Base-by-base conservation (phyloP, 2,888 invertebrate species). In the Neoaliturus tenellus region DNA sequence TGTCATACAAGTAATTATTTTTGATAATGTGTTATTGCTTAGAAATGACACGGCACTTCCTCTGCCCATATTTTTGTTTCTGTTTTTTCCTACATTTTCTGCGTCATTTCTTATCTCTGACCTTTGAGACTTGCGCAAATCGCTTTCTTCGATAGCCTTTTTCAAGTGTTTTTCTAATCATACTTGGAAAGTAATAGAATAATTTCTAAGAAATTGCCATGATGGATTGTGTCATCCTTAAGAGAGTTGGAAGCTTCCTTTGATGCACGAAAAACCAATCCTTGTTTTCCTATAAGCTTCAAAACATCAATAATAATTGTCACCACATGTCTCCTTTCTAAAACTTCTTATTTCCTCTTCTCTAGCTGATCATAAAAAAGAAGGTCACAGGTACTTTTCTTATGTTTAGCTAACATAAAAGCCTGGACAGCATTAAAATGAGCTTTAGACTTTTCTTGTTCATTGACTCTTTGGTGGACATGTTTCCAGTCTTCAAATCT, bases 271-370 rank as follows among this genome's bases (percentile, higher is more conserved):
- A 25, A 78, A 78, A 48, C n/a, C 12, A 78, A 28, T 23, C 84
- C 84, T 82, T 84, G 84, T 71, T 82, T 69, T 28, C 84, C 82
- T 48, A 84, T 82, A 10, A 84, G 39, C n/a, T 80, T 80, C 6
- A 80, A 5, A 23, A 55, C 58, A 58, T 55, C 80, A n/a, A 80
- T 44, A 39, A 80, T 48, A 25, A n/a, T 35, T 20, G 6, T 4
- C 14, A 48, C 33, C 6, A 80, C 48, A 31, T 80, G 31, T 31
- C 80, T 48, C 33, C 80, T 25, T 4, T 80, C 80, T 3, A 39
- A 10, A 23, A 58, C 58, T 44, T 80, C 51, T 55, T 80, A 1
- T n/a, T 80, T 80, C 28, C 48, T 80, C 25, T 80, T 55, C 10
- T 33, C 10, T 4, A 80, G 20, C 10, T 80, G 51, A 17, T 55